A percentile compares a stretch with the other conserved stretches of the same genome.
phyloP scores from a whole-genome alignment of 1,140 invertebrate genomes.

The Pachyrhynchus sulphureomaculatus region DNA sequence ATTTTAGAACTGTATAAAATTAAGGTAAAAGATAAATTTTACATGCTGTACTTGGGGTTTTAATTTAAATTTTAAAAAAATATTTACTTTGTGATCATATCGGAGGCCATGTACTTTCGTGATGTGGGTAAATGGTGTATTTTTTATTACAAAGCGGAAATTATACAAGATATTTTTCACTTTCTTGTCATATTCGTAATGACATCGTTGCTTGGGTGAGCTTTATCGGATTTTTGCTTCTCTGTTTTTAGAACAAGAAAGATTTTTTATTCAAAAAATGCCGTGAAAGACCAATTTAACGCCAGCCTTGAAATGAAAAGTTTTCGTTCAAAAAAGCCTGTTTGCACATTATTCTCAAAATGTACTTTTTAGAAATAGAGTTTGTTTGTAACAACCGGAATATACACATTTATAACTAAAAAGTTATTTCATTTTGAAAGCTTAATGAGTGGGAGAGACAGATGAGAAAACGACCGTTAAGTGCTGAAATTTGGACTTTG shows the following conservation, averaged over 20 bases:
- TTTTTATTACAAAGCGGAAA: slow-evolving; percentile 22
- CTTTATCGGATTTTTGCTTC: slow-evolving; percentile 5
- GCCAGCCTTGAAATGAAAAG: too few species aligned
- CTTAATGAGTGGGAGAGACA: too few species aligned
- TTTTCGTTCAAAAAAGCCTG: too few species aligned
- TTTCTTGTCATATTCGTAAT: slow-evolving; percentile 19
- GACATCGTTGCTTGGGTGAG: background rate
- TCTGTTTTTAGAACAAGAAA: slow-evolving; percentile 10
- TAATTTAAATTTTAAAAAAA: slow-evolving; percentile 21
- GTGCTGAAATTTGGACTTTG: too few species aligned
- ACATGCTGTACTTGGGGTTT: background rate
- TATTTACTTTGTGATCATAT: slow-evolving; percentile 10
- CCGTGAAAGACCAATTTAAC: too few species aligned
- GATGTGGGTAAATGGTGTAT: slow-evolving; percentile 6
- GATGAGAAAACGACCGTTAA: too few species aligned
- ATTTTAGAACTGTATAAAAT: slow-evolving; percentile 8
- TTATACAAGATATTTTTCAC: slow-evolving; percentile 24
- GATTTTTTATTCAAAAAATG: too few species aligned
- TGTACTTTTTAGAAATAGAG: too few species aligned
- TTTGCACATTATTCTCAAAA: too few species aligned
- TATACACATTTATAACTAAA: too few species aligned
- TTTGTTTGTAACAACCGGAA: too few species aligned
- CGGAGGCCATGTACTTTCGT: slow-evolving; percentile 11
- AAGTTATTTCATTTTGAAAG: too few species aligned
- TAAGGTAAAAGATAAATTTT: slow-evolving; percentile 10